These are phyloP conservation scores for Cancer borealis DNA, from an alignment of 2,888 invertebrate species.

Conservation along the genomic window DNA sequence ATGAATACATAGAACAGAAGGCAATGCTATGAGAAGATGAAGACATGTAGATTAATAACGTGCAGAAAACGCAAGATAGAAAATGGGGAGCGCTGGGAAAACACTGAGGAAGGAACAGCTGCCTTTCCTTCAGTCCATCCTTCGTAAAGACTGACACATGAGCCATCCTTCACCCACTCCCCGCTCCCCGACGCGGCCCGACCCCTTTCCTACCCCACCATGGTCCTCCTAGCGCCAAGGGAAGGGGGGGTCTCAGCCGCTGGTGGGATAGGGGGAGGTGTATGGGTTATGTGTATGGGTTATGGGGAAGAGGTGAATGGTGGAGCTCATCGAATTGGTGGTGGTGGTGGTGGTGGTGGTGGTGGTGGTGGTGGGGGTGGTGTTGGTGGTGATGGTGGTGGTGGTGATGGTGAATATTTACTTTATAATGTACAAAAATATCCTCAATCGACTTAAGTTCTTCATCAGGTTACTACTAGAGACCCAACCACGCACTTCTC, in stretches of 20 bases:
- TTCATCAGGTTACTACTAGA: neutral
- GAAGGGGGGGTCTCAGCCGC: too few relatives aligned
- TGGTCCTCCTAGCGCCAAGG: neutral
- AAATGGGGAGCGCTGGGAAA: neutral
- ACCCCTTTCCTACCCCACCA: neutral
- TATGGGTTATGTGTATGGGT: neutral
- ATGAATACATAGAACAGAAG: neutral
- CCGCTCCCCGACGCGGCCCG: neutral
- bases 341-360: neutral
- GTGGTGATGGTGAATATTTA: neutral
- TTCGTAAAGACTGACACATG: neutral
- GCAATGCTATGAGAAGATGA: neutral
- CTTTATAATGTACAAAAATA: neutral
- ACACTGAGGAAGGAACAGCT: neutral
- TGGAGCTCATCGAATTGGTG: neutral
- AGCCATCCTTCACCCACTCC: neutral
- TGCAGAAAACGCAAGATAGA: neutral
- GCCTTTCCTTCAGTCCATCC: constrained; percentile 18
- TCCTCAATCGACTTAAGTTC: neutral
- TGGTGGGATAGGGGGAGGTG: neutral
- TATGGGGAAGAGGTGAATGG: neutral
- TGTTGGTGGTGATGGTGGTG: neutral
- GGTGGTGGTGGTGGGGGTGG: neutral
- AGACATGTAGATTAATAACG: neutral
- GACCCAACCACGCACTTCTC: neutral